phyloP scores from a whole-genome alignment of 2,113 vertebrate species.

The Setophaga petechia region DNA sequence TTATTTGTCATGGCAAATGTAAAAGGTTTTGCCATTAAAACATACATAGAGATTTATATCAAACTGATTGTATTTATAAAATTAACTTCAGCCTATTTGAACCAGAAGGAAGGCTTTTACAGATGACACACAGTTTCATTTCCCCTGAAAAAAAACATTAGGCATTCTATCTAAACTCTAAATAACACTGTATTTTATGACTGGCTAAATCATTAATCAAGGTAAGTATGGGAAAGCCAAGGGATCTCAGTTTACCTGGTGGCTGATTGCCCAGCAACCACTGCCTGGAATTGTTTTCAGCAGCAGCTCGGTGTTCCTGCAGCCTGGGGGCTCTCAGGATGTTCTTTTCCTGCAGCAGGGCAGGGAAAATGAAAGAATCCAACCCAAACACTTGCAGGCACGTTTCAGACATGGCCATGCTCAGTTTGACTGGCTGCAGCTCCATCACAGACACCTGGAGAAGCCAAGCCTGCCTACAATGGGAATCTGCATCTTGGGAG shows the following conservation, averaged over 20 bases:
- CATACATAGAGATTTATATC: background rate
- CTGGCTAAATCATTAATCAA: constrained; percentile 77
- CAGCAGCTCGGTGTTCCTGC: background rate
- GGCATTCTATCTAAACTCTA: constrained; percentile 65
- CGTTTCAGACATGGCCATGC: background rate
- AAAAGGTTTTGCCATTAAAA: background rate
- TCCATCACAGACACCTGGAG: background rate
- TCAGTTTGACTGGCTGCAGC: background rate
- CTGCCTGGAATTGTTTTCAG: constrained; percentile 28
- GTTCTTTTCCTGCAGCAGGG: background rate
- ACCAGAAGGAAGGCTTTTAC: background rate
- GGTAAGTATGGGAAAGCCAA: constrained; percentile 68
- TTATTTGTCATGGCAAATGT: background rate
- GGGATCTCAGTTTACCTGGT: constrained; percentile 69
- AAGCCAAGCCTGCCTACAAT: background rate
- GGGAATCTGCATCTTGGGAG: background rate
- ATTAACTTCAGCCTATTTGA: background rate
- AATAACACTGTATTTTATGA: constrained; percentile 73
- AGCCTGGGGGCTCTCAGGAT: constrained; percentile 6
- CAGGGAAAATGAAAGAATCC: constrained; percentile 4
- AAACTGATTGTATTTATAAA: background rate
- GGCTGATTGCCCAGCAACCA: constrained; percentile 78
- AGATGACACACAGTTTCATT: constrained; percentile 54
- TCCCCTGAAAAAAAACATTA: constrained; percentile 69
- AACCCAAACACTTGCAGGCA: background rate